Evolutionary conservation across 2,888 invertebrate species (phyloP).

Genomic region (Sisyra nigra): DNA sequence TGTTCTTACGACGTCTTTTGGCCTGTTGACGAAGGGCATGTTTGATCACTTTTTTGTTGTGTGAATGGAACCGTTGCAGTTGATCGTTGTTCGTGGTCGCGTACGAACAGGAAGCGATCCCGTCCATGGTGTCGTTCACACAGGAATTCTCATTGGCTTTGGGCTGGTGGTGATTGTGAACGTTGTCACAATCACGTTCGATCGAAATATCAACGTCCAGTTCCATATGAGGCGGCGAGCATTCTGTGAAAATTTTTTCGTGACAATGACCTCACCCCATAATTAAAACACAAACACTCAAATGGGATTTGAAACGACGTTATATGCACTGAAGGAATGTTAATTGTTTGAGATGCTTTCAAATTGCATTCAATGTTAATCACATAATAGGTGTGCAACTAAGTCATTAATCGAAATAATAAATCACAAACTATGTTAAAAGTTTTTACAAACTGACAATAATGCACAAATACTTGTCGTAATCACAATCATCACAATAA

Average conservation of each 20-base stretch:
- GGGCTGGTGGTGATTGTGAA: neutral
- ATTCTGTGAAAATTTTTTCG: conserved; percentile 2
- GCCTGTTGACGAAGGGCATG: conserved; percentile 63
- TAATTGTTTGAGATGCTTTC: too few species aligned
- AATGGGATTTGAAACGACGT: neutral
- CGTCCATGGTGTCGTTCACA: conserved; percentile 7
- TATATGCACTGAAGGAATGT: neutral
- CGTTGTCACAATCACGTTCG: conserved; percentile 16
- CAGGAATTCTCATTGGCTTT: neutral
- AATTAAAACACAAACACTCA: neutral
- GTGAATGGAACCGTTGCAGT: conserved; percentile 17
- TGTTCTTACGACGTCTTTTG: conserved; percentile 66
- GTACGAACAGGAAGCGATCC: conserved; percentile 8
- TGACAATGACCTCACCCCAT: conserved; percentile 8
- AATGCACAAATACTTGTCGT: too few species aligned
- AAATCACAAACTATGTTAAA: too few species aligned
- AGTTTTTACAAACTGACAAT: too few species aligned
- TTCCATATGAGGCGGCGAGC: conserved; percentile 1
- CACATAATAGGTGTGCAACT: too few species aligned
- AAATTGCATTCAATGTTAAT: too few species aligned
- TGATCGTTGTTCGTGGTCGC: conserved; percentile 12
- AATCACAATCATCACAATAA: too few species aligned
- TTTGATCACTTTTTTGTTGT: conserved; percentile 53
- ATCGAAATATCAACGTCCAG: conserved; percentile 24
- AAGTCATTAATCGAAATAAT: too few species aligned